Evolutionary conservation across 2,797 vertebrate species (phyloP), one percentile per base, ranked within the genome.

Genomic region (Sparidentex hasta): DNA sequence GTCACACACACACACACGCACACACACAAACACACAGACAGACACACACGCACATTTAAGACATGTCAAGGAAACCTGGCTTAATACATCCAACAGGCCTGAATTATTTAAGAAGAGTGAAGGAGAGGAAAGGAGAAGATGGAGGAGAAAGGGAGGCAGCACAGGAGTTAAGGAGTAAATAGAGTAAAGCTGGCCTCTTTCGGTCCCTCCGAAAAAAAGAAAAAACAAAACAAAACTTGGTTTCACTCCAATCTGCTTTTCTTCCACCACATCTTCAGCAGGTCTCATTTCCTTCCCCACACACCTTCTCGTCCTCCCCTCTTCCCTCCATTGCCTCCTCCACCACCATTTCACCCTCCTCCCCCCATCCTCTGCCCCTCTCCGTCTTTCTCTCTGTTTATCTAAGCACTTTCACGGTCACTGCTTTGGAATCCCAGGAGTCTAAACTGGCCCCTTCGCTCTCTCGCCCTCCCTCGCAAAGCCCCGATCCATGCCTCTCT

Each of bases 361-460:
- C 75, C 7, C 56, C 29, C 29, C 29, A 29, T 4, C 43, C 56
- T 29, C 70, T 56, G 27, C 16, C 20, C 16, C 69, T 43, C 75
- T 56, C 72, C 23, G 33, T 82, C 87, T 81, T 78, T 84, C 86
- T 92, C 86, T 94, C 87, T 93, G 95, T 96, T 96, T 96, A 95
- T 95, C 95, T 95, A 95, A 96, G 94, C 93, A 95, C 94, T 95
- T 96, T 95, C 95, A 96, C 94, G 95, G 95, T 95, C 95, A 95
- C 94, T 95, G 95, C 94, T 92, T 93, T 94, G 92, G 94, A 94
- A 94, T 96, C 95, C 94, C 94, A 90, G 88, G 94, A 94, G 94
- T 88, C 93, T 90, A 90, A 93, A 92, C 91, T 90, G 92, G 84
- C 92, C 91, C 89, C 89, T 90, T 90, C 87, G 71, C 82, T 76